Base-by-base conservation (phyloP, 1,140 invertebrate genomes). In the Mylabris phalerata region DNA sequence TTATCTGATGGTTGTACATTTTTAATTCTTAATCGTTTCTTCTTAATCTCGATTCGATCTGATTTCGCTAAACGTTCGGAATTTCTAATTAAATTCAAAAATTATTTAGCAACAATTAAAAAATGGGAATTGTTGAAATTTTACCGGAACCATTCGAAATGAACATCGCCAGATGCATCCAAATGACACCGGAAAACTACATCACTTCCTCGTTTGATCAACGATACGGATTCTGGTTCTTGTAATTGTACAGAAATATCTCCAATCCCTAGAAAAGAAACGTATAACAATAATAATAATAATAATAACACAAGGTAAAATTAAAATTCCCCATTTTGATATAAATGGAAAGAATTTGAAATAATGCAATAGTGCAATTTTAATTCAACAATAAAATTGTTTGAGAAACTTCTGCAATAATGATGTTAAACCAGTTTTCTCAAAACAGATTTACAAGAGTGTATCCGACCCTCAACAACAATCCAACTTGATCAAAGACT, bases 121-220 rank as follows among this genome's bases (percentile, higher is more conserved):
- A 26, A 26, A 47, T 24, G 4, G 4, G 13, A 10, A 10, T 26
- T 47, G 1, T 50, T n/a, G 40, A 50, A 13, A 49, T 58, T 75
- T 71, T 70, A 83, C 83, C 80, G 81, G 75, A 86, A 89, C 88
- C 88, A 92, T 68, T 88, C 81, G 66, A 85, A 83, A 61, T 79
- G 75, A 44, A 89, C 81, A 54, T 87, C 84, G 19, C 85, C 84
- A 61, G 83, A 86, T 24, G 87, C 88, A 40, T 88, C 84, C 50
- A 86, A 82, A 63, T 85, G 82, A 75, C 89, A 92, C 62, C 83
- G 81, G 38, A 92, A 77, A 48, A 83, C 77, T 49, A 90, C 75
- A 62, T 89, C 83, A 50, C 67, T 75, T 50, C 83, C 84, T 55
- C 73, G 67, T 50, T 62, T 72, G 41, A 87, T 76, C 54, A 77